These are phyloP conservation scores for Crypturellus tataupa DNA, from an alignment of 2,797 vertebrate genomes.

Conservation along the genomic window DNA sequence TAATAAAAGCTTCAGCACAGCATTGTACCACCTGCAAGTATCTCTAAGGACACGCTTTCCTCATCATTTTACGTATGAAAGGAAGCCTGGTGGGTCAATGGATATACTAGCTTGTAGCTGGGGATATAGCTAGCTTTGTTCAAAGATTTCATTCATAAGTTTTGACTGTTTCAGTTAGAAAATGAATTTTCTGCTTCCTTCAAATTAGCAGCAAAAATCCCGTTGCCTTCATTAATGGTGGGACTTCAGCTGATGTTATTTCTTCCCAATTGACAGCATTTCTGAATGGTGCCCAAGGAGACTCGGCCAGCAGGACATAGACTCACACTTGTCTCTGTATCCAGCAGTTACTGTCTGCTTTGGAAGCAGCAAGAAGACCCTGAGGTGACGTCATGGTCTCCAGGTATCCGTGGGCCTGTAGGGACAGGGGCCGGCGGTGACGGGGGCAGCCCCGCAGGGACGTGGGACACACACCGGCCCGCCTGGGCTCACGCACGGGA, in stretches of 20 bases:
- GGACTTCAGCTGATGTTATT: neutral
- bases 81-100: neutral
- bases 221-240: neutral
- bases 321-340: fast-evolving
- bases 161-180: neutral
- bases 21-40: conserved; percentile 28
- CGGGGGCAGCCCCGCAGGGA: neutral
- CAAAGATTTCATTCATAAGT: neutral
- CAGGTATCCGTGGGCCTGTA: neutral
- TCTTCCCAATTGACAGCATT: neutral
- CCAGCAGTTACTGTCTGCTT: neutral
- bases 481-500: neutral
- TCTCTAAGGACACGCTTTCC: conserved; percentile 24
- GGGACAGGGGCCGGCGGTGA: neutral
- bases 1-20: conserved; percentile 60
- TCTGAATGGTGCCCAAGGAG: neutral
- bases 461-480: too few species aligned
- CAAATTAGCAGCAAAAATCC: neutral
- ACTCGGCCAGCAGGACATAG: neutral
- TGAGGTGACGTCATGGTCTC: neutral
- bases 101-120: neutral
- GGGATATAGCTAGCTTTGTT: neutral
- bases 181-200: neutral
- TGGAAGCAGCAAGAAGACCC: neutral
- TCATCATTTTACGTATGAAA: neutral